Conservation (phyloP, 1,140 invertebrate genomes). For the Lepidotrigona ventralis region DNA sequence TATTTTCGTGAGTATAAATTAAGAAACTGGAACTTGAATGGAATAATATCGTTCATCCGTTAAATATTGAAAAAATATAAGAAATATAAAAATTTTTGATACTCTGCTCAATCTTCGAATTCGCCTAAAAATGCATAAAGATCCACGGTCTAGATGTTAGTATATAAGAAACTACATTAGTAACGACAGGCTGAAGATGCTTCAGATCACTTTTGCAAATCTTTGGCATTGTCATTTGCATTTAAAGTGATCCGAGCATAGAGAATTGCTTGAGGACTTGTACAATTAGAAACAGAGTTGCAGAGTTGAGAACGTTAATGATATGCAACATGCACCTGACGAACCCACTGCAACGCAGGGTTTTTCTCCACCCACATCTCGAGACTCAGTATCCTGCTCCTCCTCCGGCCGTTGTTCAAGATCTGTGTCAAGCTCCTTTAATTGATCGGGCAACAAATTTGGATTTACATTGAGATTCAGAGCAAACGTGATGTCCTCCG, state of each 20-base stretch:
- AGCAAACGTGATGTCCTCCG: slow-evolving; percentile 66
- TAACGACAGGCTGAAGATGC: not conserved
- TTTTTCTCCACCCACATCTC: slow-evolving; percentile 25
- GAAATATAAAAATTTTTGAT: too few relatives aligned
- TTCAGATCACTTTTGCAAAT: not conserved
- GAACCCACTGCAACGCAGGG: slow-evolving; percentile 35
- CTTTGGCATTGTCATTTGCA: not conserved
- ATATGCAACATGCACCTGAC: slow-evolving; percentile 71
- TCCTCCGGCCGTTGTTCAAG: not conserved
- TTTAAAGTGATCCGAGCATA: not conserved
- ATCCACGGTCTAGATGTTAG: not conserved
- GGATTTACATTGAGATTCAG: slow-evolving; percentile 64
- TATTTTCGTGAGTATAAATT: not conserved
- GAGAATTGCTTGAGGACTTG: not conserved
- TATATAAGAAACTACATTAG: not conserved
- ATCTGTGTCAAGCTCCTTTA: slow-evolving; percentile 1
- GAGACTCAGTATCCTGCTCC: not conserved
- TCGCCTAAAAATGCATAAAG: not conserved
- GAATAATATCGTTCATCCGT: not conserved
- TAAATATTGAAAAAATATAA: too few relatives aligned
- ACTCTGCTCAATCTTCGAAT: not conserved
- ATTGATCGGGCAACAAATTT: slow-evolving; percentile 26
- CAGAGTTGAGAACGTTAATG: too few relatives aligned
- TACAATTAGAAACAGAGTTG: not conserved
- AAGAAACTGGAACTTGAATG: not conserved